Conservation (phyloP, 2,888 invertebrate species). For the Andrena bucephala region DNA sequence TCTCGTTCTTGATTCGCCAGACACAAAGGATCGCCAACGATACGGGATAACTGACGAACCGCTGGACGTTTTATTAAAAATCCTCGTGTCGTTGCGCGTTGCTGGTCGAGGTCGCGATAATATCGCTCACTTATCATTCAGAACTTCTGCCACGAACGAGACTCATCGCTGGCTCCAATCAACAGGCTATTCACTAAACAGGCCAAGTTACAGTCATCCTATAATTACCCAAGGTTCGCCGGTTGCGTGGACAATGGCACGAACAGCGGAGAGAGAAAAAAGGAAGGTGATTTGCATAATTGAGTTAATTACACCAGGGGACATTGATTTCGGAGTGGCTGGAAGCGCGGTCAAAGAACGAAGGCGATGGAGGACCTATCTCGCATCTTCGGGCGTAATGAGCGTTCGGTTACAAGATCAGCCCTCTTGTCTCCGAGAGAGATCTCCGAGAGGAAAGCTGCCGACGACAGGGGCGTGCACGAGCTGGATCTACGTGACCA, state of each 20-base stretch:
- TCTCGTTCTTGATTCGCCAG: conserved; percentile 53
- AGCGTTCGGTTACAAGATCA: conserved; percentile 63
- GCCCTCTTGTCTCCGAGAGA: conserved; percentile 47
- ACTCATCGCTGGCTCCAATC: not conserved
- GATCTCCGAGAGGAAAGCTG: conserved; percentile 60
- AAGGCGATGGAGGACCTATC: conserved; percentile 26
- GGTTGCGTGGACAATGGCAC: not conserved
- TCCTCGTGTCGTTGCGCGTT: conserved; percentile 24
- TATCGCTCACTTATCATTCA: conserved; percentile 1
- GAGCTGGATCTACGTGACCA: conserved; percentile 71
- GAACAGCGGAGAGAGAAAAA: not conserved
- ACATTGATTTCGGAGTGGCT: not conserved
- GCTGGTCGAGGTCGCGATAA: not conserved
- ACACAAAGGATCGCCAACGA: conserved; percentile 56
- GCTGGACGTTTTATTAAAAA: conserved; percentile 58
- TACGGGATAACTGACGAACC: conserved; percentile 44
- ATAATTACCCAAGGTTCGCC: not conserved
- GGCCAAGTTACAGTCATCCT: not conserved
- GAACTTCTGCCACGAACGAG: no score
- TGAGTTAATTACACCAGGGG: conserved; percentile 47
- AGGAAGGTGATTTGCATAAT: conserved; percentile 41
- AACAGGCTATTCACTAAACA: no score
- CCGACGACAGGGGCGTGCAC: conserved; percentile 69
- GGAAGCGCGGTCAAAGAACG: conserved; percentile 1
- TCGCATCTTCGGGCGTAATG: conserved; percentile 61